Evolutionary conservation across 2,888 invertebrate species (phyloP), one percentile per base, ranked within the genome.

Genomic region (Eristalis intricaria): DNA sequence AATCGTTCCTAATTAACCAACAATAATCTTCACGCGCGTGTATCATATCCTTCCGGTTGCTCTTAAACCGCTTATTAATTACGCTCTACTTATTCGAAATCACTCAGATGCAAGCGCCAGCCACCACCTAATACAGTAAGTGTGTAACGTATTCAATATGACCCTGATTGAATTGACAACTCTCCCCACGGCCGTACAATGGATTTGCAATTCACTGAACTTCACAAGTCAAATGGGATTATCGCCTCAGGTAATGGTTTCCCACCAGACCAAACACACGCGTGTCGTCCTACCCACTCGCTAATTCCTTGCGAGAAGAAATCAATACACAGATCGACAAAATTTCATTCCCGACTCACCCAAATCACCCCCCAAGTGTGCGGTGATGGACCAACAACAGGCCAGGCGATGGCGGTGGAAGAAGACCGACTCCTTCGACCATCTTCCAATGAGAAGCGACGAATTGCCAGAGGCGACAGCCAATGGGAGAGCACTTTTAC

Each of bases 401-500:
- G 38, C 50, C 65, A 35, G 66, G 29, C 64, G 68, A 65, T 70
- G 75, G 75, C 50, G 65, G 58, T 38, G 50, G 58, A 61, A 68
- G 38, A 60, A 77, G 66, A 71, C 80, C 75, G 68, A 84, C 75
- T 79, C 79, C 79, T 73, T 80, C 68, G 69, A 76, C 58, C 63
- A 80, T 87, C 87, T 87, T 76, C 87, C 87, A 87, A 87, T 87
- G 76, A 76, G 84, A 87, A 84, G 50, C 84, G 76, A 60, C 69
- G 84, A 80, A 84, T 84, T 76, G 76, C 84, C 84, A 73, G 23
- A 69, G 79, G 84, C 87, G 76, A 80, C 87, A 87, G 84, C 87
- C 87, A 87, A 87, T 87, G 70, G 79, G 79, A 87, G 68, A 84
- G 64, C 84, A 87, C 87, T 87, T 87, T 87, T 80, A 83, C 87